Evolutionary conservation across 2,113 vertebrate genomes (phyloP).

Genomic region (Raja brachyura): DNA sequence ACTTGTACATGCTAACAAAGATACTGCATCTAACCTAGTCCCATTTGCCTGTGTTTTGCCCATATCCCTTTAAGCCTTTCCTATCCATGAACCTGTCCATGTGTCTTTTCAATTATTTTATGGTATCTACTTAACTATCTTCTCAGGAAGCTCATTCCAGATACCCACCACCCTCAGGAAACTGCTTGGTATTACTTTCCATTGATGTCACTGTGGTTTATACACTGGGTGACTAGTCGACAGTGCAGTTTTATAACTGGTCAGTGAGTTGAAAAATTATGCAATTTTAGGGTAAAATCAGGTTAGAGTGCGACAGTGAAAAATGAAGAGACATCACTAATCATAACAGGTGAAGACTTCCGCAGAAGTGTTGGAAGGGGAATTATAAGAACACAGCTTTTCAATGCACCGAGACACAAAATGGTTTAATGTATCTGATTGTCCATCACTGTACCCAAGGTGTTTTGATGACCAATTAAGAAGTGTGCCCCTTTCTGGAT

Average conservation of each 20-base stretch:
- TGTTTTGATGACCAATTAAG: slow-evolving; percentile 38
- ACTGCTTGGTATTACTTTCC: neutral
- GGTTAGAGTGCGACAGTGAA: neutral
- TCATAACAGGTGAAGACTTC: neutral
- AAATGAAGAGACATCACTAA: neutral
- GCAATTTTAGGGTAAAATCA: neutral
- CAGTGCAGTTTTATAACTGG: neutral
- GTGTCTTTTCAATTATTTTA: too few species aligned
- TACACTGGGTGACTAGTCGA: neutral
- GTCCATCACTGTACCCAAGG: too few species aligned
- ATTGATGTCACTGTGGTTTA: neutral
- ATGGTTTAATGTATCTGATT: neutral
- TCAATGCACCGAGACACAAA: neutral
- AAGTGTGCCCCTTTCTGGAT: slow-evolving; percentile 91
- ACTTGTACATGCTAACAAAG: too few species aligned
- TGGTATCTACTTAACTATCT: too few species aligned
- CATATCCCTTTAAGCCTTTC: too few species aligned
- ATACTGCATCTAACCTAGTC: too few species aligned
- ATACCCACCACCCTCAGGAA: neutral
- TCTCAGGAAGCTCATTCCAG: too few species aligned
- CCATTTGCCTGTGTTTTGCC: too few species aligned
- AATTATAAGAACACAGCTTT: neutral
- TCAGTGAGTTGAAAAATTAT: neutral
- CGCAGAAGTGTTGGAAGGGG: neutral
- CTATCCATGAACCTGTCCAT: too few species aligned